phyloP scores from a whole-genome alignment of 2,888 invertebrate genomes.

The Orthosia cruda region DNA sequence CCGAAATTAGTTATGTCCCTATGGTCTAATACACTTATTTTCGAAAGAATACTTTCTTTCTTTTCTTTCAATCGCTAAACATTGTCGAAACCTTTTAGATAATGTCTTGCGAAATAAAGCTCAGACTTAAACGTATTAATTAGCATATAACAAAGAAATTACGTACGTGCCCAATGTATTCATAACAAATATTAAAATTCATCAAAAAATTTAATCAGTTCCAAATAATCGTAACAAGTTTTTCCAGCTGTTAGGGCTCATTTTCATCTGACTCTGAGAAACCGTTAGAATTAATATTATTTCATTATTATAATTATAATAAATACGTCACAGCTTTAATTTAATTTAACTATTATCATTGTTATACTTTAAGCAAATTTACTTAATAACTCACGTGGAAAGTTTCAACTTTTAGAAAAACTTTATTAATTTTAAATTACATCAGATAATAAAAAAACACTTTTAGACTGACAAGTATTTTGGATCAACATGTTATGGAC shows the following conservation, averaged over 20 bases:
- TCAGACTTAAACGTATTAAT: not conserved
- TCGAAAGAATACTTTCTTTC: no score
- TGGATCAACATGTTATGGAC: not conserved
- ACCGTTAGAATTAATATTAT: not conserved
- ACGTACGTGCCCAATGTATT: not conserved
- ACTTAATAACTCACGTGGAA: no score
- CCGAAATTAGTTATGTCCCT: no score
- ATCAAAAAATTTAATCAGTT: not conserved
- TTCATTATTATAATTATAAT: no score
- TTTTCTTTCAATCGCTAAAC: no score
- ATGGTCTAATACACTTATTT: no score
- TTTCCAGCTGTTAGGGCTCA: not conserved
- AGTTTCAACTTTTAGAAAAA: not conserved
- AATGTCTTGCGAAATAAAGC: conserved; percentile 1
- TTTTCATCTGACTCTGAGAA: conserved; percentile 11
- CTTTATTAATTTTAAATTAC: not conserved
- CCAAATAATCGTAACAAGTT: not conserved
- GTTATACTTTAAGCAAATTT: not conserved
- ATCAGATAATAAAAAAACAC: not conserved
- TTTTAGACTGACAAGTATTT: no score
- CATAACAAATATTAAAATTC: not conserved
- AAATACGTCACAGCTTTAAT: not conserved
- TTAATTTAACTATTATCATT: not conserved
- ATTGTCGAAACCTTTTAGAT: no score
- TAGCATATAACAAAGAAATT: not conserved